A percentile compares a stretch with the other conserved stretches of the same genome.
phyloP scores from a whole-genome alignment of 2,888 invertebrate species.

The Idaea straminata region DNA sequence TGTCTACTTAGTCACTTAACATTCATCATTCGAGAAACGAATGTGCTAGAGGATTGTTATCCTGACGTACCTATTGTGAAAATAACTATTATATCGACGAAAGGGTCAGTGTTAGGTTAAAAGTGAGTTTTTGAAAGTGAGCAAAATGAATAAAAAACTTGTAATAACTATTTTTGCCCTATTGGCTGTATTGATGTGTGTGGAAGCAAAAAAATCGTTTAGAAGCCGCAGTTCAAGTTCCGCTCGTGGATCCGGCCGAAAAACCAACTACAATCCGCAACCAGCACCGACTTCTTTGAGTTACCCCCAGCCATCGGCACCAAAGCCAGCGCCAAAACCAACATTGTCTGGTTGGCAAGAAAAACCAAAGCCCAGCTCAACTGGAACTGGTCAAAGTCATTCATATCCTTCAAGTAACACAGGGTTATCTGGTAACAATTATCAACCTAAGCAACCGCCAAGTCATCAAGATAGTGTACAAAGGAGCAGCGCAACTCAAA shows the following conservation, averaged over 20 bases:
- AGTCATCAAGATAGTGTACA: slow-evolving; percentile 60
- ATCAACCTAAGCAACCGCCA: slow-evolving; percentile 48
- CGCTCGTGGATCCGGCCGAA: slow-evolving; percentile 55
- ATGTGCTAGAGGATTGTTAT: slow-evolving; percentile 34
- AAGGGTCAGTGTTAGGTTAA: not conserved
- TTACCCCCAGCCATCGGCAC: slow-evolving; percentile 57
- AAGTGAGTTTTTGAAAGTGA: slow-evolving; percentile 9
- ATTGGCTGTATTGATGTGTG: slow-evolving; percentile 37
- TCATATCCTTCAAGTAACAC: slow-evolving; percentile 66
- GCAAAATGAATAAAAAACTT: slow-evolving; percentile 48
- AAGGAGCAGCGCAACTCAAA: slow-evolving; percentile 51
- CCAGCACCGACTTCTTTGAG: slow-evolving; percentile 68
- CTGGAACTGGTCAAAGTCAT: slow-evolving; percentile 45
- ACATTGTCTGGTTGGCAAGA: slow-evolving; percentile 70
- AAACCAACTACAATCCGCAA: slow-evolving; percentile 54
- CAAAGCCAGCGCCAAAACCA: slow-evolving; percentile 48
- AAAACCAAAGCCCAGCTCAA: slow-evolving; percentile 40
- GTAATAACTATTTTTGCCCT: slow-evolving; percentile 40
- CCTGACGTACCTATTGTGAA: not conserved
- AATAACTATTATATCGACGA: not conserved
- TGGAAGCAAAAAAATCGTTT: slow-evolving; percentile 58
- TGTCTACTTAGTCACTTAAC: slow-evolving; percentile 34
- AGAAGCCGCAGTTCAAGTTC: slow-evolving; percentile 63
- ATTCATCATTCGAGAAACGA: slow-evolving; percentile 55
- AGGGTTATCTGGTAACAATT: slow-evolving; percentile 58